Base-by-base conservation (phyloP, 2,113 vertebrate species). In the Rhineura floridana region DNA sequence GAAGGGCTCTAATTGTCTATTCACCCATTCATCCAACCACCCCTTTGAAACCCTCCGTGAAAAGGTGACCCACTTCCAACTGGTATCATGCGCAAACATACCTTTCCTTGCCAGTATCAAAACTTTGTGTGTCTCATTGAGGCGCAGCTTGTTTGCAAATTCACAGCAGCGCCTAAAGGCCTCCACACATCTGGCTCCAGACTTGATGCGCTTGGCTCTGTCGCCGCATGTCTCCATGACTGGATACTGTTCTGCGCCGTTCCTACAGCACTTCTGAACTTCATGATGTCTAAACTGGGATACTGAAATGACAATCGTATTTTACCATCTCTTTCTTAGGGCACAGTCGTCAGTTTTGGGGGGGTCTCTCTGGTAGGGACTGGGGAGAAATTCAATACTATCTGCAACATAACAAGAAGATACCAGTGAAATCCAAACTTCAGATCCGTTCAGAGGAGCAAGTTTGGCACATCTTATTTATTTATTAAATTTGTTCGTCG, bases 161-260 rank as follows among this genome's bases (percentile, higher is more conserved):
- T 75, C 59, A 83, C 98, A 99, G 91, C 98, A 99, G 0, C 86
- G n/a, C 0, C 0, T 84, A 93, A 98, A 98, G 1, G 81, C 95
- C 0, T 0, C 2, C 36, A 87, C 0, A 81, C 98, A 99, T 0
- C 0, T 10, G 0, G 0, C 2, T 0, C 0, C 12, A 1, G 0
- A 0, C 0, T 0, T 44, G 2, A 87, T 80, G 6, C 91, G 93
- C 0, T 5, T 1, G 0, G 97, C 92, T 25, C 96, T 95, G 0
- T 96, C 11, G 0, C 0, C 9, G 88, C 98, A 99, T 30, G 81
- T 97, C 9, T 96, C 84, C 0, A 76, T 21, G 4, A 93, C 83
- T 0, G 97, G 97, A 4, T 50, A 91, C 25, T 76, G 91, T 21
- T 0, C 85, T 3, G 96, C 94, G n/a, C 98, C 98, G 0, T 15